Evolutionary conservation across 2,888 invertebrate species (phyloP).

Genomic region (Pristionchus arcanus): DNA sequence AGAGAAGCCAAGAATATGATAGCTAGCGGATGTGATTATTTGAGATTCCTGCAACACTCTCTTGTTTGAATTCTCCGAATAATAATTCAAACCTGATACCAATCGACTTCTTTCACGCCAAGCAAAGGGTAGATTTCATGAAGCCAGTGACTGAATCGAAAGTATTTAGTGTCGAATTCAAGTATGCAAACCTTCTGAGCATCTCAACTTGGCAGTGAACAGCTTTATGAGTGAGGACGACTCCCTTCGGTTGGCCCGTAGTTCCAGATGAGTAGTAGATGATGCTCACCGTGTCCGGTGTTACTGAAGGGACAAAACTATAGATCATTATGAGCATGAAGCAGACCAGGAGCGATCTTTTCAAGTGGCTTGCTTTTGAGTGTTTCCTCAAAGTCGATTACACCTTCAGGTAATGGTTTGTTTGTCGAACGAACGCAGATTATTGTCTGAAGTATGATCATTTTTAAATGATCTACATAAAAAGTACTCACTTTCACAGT

Average conservation of each 20-base stretch:
- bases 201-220: not conserved
- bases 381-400: slow-evolving; percentile 8
- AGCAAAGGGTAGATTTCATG: slow-evolving; percentile 24
- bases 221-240: not conserved
- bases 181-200: not conserved
- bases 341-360: not conserved
- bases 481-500: not conserved
- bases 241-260: slow-evolving; percentile 19
- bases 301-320: not conserved
- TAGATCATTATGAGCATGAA: not conserved
- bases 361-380: not conserved
- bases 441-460: not conserved
- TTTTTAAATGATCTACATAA: not conserved
- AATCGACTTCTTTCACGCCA: not conserved
- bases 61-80: not conserved
- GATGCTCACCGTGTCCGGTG: not conserved
- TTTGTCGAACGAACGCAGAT: not conserved
- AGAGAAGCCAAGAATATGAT: not conserved
- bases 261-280: slow-evolving; percentile 31
- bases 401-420: not conserved
- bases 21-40: not conserved
- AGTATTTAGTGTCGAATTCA: not conserved
- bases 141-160: not conserved
- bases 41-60: not conserved
- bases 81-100: not conserved